phyloP scores from a whole-genome alignment of 53 echinoderm and acorn worm genomes.

The Zoroaster sp. region DNA sequence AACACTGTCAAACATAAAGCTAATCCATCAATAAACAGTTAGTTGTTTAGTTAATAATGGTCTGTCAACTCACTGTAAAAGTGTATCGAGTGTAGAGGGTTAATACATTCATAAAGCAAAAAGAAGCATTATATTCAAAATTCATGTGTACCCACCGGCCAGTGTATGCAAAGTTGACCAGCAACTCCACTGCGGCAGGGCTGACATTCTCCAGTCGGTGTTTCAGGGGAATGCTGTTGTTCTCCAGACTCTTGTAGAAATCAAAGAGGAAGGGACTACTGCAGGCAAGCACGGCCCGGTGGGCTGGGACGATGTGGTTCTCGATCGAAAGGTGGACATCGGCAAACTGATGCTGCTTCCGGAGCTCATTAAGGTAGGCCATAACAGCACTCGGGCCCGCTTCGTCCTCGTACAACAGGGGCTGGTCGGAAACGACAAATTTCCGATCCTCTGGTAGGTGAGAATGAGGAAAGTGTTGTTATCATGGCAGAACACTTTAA shows the following conservation, averaged over 20 bases:
- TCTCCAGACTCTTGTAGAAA: conserved; percentile 43
- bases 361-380: conserved; percentile 85
- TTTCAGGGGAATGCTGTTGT: conserved; percentile 42
- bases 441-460: conserved; percentile 33
- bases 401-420: conserved; percentile 69
- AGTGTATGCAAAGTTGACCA: conserved; percentile 97
- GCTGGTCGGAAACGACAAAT: conserved; percentile 27
- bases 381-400: conserved; percentile 74
- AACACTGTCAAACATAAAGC: no score
- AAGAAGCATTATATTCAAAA: no score
- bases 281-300: conserved; percentile 91
- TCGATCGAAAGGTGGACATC: conserved; percentile 80
- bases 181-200: conserved; percentile 72
- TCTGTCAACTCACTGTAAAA: no score
- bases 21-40: no score
- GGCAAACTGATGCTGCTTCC: conserved; percentile 88
- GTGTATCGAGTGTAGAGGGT: no score
- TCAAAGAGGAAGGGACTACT: conserved; percentile 87
- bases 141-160: conserved; percentile 84
- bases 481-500: neutral
- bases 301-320: conserved; percentile 90
- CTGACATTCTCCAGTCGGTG: conserved; percentile 68
- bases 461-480: neutral
- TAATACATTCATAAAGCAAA: no score
- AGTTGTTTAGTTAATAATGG: no score